Conservation (phyloP, 2,113 vertebrate species). For the Cinclus mexicanus region DNA sequence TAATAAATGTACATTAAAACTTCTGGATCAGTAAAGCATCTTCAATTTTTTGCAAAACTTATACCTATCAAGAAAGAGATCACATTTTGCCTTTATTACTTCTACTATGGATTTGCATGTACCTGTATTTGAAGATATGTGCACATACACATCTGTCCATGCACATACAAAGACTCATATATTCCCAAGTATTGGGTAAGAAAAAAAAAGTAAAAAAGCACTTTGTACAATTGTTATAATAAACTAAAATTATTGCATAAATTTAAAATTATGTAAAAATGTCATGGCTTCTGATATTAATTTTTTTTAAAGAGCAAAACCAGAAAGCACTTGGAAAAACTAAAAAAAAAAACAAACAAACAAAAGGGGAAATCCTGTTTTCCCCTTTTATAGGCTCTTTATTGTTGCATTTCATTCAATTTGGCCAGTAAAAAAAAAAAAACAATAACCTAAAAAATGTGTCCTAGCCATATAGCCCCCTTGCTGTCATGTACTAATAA, state of each 20-base stretch:
- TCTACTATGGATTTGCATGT: background rate
- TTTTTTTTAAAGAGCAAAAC: background rate
- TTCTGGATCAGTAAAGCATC: background rate
- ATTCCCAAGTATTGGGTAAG: background rate
- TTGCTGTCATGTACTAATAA: background rate
- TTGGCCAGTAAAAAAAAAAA: background rate
- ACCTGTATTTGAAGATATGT: background rate
- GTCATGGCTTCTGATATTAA: background rate
- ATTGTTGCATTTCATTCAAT: background rate
- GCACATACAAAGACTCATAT: background rate
- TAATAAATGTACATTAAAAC: background rate
- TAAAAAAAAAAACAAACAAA: background rate
- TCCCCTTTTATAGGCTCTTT: background rate
- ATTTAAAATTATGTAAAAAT: background rate
- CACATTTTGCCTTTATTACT: background rate
- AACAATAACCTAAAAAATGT: background rate
- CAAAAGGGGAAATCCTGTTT: background rate
- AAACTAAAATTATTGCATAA: background rate
- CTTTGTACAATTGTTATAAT: background rate
- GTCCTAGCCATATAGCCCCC: background rate
- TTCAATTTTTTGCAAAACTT: background rate
- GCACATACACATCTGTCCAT: background rate
- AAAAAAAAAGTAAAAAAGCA: background rate
- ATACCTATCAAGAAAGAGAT: background rate
- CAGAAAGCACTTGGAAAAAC: background rate